A percentile compares a stretch with the other conserved stretches of the same genome.
phyloP scores from a whole-genome alignment of 2,113 vertebrate genomes.

The Edolisoma coerulescens region DNA sequence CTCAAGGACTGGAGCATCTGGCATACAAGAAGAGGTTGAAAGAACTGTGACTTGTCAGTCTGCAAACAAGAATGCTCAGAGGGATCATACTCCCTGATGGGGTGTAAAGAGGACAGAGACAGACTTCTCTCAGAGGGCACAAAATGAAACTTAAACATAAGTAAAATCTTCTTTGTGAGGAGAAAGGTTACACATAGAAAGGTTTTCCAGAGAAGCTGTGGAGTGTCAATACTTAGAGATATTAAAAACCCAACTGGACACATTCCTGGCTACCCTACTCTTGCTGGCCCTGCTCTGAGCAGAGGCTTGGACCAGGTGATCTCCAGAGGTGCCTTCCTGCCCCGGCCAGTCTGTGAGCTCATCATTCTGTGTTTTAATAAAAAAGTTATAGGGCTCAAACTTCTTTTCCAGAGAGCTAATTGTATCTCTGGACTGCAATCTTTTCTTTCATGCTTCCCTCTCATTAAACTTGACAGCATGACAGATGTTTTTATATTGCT shows the following conservation, averaged over 20 bases:
- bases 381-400: neutral
- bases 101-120: neutral
- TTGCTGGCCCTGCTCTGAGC: neutral
- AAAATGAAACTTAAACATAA: neutral
- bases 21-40: neutral
- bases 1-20: neutral
- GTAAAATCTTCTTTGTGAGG: neutral
- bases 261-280: neutral
- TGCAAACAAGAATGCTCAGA: neutral
- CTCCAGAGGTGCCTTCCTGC: neutral
- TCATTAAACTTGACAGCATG: neutral
- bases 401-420: neutral
- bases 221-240: neutral
- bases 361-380: neutral
- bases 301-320: neutral
- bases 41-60: neutral
- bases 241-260: neutral
- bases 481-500: neutral
- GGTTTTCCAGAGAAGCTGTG: neutral
- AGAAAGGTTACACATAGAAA: neutral
- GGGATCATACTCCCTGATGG: neutral
- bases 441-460: neutral
- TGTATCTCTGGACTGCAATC: neutral
- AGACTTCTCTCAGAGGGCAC: neutral
- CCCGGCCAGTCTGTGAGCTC: neutral